Conservation (phyloP, 1,140 invertebrate genomes). For the Lordiphosa stackelbergi region DNA sequence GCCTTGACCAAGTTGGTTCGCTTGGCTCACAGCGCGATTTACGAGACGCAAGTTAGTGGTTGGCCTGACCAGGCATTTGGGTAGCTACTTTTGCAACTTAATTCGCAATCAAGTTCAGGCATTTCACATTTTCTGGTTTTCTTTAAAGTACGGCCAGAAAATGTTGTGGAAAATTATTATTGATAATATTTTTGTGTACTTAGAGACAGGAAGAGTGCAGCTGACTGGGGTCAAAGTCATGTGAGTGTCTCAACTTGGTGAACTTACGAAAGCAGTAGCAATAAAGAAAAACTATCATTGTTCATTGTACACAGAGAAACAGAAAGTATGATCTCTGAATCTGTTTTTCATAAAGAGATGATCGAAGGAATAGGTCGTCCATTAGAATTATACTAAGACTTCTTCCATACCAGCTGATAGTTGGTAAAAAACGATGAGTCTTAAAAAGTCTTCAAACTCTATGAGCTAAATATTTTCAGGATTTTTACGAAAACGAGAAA, state of each 20-base stretch:
- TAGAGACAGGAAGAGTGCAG: constrained; percentile 5
- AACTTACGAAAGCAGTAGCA: too few relatives aligned
- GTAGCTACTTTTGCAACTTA: constrained; percentile 26
- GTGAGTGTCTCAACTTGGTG: constrained; percentile 48
- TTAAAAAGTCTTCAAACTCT: too few relatives aligned
- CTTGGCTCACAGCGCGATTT: constrained; percentile 41
- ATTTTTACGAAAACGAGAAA: too few relatives aligned
- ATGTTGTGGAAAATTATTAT: constrained; percentile 61
- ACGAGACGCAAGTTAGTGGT: constrained; percentile 48
- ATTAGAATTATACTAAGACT: too few relatives aligned
- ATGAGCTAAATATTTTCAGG: too few relatives aligned
- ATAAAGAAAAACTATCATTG: too few relatives aligned
- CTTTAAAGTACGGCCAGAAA: constrained; percentile 29
- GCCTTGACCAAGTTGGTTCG: constrained; percentile 49
- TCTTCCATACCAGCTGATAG: too few relatives aligned
- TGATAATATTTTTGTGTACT: constrained; percentile 29
- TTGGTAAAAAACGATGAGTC: too few relatives aligned
- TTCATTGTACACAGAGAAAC: too few relatives aligned
- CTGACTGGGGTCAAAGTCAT: constrained; percentile 9
- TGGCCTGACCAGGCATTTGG: constrained; percentile 40
- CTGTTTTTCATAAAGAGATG: too few relatives aligned
- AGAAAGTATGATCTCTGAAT: too few relatives aligned
- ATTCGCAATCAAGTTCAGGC: constrained; percentile 36
- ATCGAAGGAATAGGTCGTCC: too few relatives aligned
- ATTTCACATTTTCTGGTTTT: constrained; percentile 6